Conservation (phyloP, 2,113 vertebrate species). For the Verasper variegatus region DNA sequence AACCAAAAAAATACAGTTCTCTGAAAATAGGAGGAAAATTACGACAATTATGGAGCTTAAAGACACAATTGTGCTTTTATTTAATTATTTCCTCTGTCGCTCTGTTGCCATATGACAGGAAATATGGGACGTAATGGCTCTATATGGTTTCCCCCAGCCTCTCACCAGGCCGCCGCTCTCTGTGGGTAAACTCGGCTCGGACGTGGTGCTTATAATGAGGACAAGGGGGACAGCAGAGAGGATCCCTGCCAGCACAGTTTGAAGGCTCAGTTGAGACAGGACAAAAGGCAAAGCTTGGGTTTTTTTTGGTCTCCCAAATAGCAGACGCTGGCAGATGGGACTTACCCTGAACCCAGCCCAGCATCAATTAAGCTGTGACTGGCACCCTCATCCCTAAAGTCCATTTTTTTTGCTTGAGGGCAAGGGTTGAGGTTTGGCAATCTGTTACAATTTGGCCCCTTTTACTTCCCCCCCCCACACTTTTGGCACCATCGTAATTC, state of each 20-base stretch:
- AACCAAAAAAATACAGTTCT: too few relatives aligned
- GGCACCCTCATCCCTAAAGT: constrained; percentile 69
- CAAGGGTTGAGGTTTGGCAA: constrained; percentile 56
- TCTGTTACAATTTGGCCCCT: constrained; percentile 66
- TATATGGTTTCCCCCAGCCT: constrained; percentile 48
- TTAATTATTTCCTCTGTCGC: background rate
- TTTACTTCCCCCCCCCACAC: constrained; percentile 29
- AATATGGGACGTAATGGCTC: constrained; percentile 61
- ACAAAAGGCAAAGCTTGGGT: constrained; percentile 50
- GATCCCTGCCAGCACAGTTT: constrained; percentile 66
- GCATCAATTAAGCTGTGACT: constrained; percentile 72
- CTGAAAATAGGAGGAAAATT: too few relatives aligned
- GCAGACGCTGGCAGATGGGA: constrained; percentile 73
- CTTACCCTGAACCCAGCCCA: constrained; percentile 38
- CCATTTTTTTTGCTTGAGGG: constrained; percentile 48
- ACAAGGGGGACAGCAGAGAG: constrained; percentile 65
- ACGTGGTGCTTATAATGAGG: constrained; percentile 72
- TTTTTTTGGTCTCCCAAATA: constrained; percentile 50
- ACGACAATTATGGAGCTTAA: constrained; percentile 35
- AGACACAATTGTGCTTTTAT: constrained; percentile 11
- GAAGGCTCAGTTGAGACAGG: constrained; percentile 51
- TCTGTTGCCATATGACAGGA: constrained; percentile 54
- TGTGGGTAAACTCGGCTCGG: constrained; percentile 58
- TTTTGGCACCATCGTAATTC: constrained; percentile 59
- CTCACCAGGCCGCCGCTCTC: constrained; percentile 47